Evolutionary conservation across 2,888 invertebrate species (phyloP).

Genomic region (Trimorus sp.): DNA sequence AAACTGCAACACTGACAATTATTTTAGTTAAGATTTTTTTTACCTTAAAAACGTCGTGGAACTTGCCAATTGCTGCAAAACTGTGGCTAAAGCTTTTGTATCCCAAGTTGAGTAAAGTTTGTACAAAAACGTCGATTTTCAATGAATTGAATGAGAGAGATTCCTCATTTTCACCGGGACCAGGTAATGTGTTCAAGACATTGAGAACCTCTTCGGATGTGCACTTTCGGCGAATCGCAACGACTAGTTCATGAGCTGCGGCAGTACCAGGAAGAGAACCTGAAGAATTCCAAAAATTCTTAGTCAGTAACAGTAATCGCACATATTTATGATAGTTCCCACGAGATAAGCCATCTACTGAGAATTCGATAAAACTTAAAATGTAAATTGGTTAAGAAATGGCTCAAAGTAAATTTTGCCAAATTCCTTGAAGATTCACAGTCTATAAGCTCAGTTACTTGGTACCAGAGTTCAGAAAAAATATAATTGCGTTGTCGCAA

Average conservation of each 20-base stretch:
- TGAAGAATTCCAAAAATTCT: constrained; percentile 73
- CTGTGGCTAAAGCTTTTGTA: constrained; percentile 99
- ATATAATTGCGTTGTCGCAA: too few species aligned
- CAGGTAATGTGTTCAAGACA: constrained; percentile 93
- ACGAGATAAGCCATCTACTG: too few species aligned
- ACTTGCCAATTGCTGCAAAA: constrained; percentile 99
- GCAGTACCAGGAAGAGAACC: constrained; percentile 90
- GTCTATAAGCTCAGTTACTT: too few species aligned
- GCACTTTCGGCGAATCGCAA: constrained; percentile 94
- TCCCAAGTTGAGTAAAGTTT: constrained; percentile 95
- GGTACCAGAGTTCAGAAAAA: too few species aligned
- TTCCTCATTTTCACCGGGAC: constrained; percentile 89
- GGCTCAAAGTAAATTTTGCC: too few species aligned
- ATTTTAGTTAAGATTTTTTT: background rate
- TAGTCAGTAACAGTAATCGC: too few species aligned
- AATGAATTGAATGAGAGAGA: constrained; percentile 91
- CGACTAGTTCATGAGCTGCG: constrained; percentile 92
- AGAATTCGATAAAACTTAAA: too few species aligned
- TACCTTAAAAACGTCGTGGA: constrained; percentile 94
- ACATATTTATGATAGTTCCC: too few species aligned
- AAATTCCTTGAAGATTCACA: too few species aligned
- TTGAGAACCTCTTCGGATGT: constrained; percentile 94
- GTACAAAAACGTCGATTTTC: constrained; percentile 98
- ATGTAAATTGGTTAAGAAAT: too few species aligned
- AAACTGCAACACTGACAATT: too few species aligned